phyloP scores from a whole-genome alignment of 2,888 invertebrate genomes.

The Agonum fuliginosum region DNA sequence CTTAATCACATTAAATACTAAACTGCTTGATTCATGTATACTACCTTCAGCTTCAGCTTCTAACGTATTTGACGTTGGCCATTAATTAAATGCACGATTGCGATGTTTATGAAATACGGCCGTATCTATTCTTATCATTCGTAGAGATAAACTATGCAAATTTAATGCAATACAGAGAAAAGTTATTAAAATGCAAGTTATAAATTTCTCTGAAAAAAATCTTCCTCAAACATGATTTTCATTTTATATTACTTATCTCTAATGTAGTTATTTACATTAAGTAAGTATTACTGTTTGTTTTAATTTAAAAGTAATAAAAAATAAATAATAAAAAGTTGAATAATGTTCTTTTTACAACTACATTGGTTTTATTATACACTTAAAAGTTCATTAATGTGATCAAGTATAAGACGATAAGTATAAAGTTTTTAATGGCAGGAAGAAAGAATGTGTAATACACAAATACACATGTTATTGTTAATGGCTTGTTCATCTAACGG shows the following conservation, averaged over 20 bases:
- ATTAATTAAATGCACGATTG: too few relatives aligned
- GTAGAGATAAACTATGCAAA: not conserved
- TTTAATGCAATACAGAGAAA: not conserved
- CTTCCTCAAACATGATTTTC: not conserved
- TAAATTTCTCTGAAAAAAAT: not conserved
- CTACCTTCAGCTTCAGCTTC: too few relatives aligned
- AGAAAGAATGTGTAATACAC: constrained; percentile 37
- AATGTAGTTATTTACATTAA: constrained; percentile 20
- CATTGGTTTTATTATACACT: constrained; percentile 45
- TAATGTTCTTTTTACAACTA: constrained; percentile 43
- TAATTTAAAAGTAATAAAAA: constrained; percentile 40
- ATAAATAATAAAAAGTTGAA: constrained; percentile 11
- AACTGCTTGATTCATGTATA: too few relatives aligned
- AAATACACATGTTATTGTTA: constrained; percentile 28
- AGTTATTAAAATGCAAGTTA: not conserved
- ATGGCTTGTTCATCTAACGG: constrained; percentile 17
- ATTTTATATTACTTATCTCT: not conserved
- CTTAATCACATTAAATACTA: too few relatives aligned
- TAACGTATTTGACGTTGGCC: too few relatives aligned
- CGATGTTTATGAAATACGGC: too few relatives aligned
- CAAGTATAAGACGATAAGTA: constrained; percentile 34
- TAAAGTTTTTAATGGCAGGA: constrained; percentile 42
- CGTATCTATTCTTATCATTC: too few relatives aligned
- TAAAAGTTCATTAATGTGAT: constrained; percentile 47
- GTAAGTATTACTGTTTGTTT: constrained; percentile 37